Percentiles rank a stretch among this genome's conserved stretches.
These are phyloP conservation scores for Phacellophora camtschatica DNA, from an alignment of 30 jellyfish, hydroid and myxozoan species.

Conservation along the genomic window DNA sequence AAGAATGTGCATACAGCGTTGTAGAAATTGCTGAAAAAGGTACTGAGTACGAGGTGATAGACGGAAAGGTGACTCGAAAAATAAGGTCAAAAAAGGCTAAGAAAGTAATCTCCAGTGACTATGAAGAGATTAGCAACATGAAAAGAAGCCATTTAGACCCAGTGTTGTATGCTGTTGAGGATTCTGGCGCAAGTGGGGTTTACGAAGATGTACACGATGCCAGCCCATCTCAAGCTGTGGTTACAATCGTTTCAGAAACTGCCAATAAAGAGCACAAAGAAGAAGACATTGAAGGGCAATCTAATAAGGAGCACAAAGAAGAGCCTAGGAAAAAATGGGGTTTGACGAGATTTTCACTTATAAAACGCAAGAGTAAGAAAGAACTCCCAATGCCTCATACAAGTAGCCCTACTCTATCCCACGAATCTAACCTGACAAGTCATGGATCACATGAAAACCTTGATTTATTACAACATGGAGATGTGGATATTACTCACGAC, in stretches of 20 bases:
- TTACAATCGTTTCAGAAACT: not conserved
- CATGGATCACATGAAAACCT: not conserved
- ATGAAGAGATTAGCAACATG: not conserved
- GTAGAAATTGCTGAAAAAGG: constrained; percentile 46
- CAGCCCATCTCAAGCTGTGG: not conserved
- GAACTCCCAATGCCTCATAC: not conserved
- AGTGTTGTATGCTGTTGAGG: constrained; percentile 35
- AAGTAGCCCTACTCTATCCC: not conserved
- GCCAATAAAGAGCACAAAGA: not conserved
- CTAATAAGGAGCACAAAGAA: not conserved
- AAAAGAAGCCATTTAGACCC: constrained; percentile 22
- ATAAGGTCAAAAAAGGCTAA: not conserved
- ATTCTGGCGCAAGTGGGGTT: constrained; percentile 72
- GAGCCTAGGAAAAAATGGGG: constrained; percentile 51
- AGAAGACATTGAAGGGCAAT: not conserved
- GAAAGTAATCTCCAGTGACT: not conserved
- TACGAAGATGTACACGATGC: constrained; percentile 57
- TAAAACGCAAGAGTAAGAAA: not conserved
- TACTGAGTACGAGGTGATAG: constrained; percentile 48
- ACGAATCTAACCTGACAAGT: not conserved
- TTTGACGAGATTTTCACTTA: constrained; percentile 42
- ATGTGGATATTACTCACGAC: not conserved
- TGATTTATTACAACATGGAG: not conserved
- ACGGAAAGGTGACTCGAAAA: constrained; percentile 24
- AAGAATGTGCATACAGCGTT: constrained; percentile 64